Base-by-base conservation (phyloP, 2,888 invertebrate species). In the Branchellion lobata region DNA sequence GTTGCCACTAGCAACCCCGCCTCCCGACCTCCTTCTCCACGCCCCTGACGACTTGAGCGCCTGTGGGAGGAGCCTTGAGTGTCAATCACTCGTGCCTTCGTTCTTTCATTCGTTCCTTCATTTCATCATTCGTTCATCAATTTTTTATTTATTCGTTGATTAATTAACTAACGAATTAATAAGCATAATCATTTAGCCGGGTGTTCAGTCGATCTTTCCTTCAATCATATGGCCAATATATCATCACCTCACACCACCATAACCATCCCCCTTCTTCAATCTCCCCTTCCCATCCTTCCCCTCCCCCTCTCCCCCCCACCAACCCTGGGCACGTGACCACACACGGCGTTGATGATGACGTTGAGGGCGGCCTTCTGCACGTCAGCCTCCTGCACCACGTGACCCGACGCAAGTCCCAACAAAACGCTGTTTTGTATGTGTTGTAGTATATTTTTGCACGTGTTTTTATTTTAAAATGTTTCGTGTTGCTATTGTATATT, bases 331-430 rank as follows among this genome's bases (percentile, higher is more conserved):
- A 93, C 91, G 5, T 96, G 96, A 1, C 94, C 94, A 88, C 95
- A 96, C 0, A 96, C 94, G 87, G 95, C 96, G 88, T 96, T 96
- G 78, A 95, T 93, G 80, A 98, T 90, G 29, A 95, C 93, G 83
- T 93, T 91, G 0, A 98, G 89, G 0, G 97, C 96, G 0, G 95
- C 92, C 84, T 93, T 93, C 87, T 96, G 94, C 0, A 96, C 94
- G 84, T 96, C 96, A 0, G 95, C 91, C 86, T 96, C 96, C 0
- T 92, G 91, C 0, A 94, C 92, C 51, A 94, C 92, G 86, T 96
- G 95, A 0, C 95, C 95, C 86, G 96, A 95, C 0, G 95, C 94
- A 31, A 95, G 93, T 21, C 90, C 92, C 73, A 95, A 88, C 69
- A 95, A 91, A 57, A 95, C 92, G 85, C 93, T 93, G 83, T 34